phyloP scores from a whole-genome alignment of 1,140 invertebrate genomes.

The Oreohelix idahoensis region DNA sequence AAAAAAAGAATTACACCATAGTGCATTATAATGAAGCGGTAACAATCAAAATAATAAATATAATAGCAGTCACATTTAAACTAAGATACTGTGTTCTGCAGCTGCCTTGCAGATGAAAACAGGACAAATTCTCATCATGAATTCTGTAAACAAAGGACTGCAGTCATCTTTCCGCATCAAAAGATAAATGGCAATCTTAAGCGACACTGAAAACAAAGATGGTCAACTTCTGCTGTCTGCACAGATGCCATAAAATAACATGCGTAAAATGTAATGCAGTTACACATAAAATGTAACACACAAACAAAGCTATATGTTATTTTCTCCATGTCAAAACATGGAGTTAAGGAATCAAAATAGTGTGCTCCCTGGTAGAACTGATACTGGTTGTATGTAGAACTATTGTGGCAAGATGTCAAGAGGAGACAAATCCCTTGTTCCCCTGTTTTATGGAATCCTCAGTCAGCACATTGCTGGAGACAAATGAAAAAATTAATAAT shows the following conservation, averaged over 20 bases:
- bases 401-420: background rate
- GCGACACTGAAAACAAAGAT: no score
- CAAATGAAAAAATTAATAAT: background rate
- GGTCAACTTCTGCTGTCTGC: background rate
- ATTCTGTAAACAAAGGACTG: background rate
- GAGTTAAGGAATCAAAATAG: background rate
- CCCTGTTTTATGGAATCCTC: background rate
- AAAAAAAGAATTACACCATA: background rate
- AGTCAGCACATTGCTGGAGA: background rate
- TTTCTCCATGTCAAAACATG: background rate
- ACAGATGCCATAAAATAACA: background rate
- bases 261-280: background rate
- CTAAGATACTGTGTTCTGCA: background rate
- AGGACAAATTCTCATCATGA: background rate
- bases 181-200: no score
- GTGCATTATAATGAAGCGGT: background rate
- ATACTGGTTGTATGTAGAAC: background rate
- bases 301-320: background rate
- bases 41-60: background rate
- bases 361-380: background rate
- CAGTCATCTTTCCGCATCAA: no score
- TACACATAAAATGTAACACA: background rate
- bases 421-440: background rate
- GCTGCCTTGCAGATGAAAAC: conserved; percentile 6
- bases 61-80: background rate